Conservation (phyloP, 2,113 vertebrate species). For the Phodopus roborovskii region DNA sequence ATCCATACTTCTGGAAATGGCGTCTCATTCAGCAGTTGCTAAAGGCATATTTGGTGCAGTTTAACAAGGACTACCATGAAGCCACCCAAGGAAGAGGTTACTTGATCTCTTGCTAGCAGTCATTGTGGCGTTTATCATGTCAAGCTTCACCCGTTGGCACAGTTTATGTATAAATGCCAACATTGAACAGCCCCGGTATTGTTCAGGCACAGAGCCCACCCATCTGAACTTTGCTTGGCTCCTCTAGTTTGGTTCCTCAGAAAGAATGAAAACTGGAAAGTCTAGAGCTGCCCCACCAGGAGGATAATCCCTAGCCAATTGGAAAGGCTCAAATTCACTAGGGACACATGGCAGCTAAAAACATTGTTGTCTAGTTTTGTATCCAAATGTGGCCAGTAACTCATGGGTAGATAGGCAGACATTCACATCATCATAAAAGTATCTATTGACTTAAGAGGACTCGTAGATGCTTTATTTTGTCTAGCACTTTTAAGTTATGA, state of each 20-base stretch:
- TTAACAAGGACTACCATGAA: neutral
- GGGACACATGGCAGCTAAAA: neutral
- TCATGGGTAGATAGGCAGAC: neutral
- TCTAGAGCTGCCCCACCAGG: neutral
- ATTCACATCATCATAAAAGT: neutral
- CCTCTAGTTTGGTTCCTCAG: neutral
- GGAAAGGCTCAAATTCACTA: neutral
- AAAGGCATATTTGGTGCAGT: neutral
- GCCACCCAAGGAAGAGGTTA: neutral
- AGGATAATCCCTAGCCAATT: too few species aligned
- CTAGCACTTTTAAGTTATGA: neutral
- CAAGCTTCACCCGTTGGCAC: neutral
- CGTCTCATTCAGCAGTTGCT: neutral
- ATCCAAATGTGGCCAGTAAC: neutral
- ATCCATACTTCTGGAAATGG: neutral
- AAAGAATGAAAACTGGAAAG: neutral
- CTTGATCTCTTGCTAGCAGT: neutral
- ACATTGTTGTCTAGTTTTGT: neutral
- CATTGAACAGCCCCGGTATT: too few species aligned
- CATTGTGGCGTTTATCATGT: neutral
- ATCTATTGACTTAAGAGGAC: neutral
- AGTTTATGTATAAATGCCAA: neutral
- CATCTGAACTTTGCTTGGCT: neutral
- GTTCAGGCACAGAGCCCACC: too few species aligned
- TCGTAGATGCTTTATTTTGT: too few species aligned